Base-by-base conservation (phyloP, 2,888 invertebrate genomes). In the Caenorhabditis zanzibari region DNA sequence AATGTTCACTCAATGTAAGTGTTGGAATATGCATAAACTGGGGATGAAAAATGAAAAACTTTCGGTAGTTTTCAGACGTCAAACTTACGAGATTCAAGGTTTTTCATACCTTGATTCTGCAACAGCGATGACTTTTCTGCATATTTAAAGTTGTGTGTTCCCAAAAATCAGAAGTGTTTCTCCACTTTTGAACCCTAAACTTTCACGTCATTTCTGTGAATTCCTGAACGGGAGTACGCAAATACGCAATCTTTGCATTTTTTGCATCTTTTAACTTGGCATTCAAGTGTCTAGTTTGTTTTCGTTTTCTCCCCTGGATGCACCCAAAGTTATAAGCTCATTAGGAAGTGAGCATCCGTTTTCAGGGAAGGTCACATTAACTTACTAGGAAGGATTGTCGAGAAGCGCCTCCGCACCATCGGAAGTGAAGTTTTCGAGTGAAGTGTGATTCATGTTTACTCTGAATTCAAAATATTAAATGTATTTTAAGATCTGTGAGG, bases 321-420 rank as follows among this genome's bases (percentile, higher is more conserved):
- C 71, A 58, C 56, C 28, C 35, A 38, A 26, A 38, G 38, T 54
- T 38, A 68, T 49, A 68, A n/a, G 14, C 66, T 68, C 52, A 68
- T 68, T 68, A 68, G 38, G 47, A 52, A n/a, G 35, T 24, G n/a
- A 38, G 16, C 16, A 10, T n/a, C n/a, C 32, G n/a, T 44, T 72
- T 59, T 59, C 52, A 41, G 41, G 38, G 41, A 41, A 41, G 61
- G n/a, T 47, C 26, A 28, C 19, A 32, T 47, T 49, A 28, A 79
- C 79, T 79, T 47, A 79, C 79, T 79, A 71, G 14, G n/a, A n/a
- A n/a, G 79, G 58, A 47, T 79, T 64, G 28, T 77, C 63, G 32
- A 79, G 47, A 63, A 79, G 44, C 5, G 47, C 35, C 24, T 79
- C 77, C 16, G 69, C 32, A 24, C 52, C n/a, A 9, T 68, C 77